These are phyloP conservation scores for Mastigias papua DNA, from an alignment of 30 jellyfish, hydroid and myxozoan species.

Conservation along the genomic window DNA sequence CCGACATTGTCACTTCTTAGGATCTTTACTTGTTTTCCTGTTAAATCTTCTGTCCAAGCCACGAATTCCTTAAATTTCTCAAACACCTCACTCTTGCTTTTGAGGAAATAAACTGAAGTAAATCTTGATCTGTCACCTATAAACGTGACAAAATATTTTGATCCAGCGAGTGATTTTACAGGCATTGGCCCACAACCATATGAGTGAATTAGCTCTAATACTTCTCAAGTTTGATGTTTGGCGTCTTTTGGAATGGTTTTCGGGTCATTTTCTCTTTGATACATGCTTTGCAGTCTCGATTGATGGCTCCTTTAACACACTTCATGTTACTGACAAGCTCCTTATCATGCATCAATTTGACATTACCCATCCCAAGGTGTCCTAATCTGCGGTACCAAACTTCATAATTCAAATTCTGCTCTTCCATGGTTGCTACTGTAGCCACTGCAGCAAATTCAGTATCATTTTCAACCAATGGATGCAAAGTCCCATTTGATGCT, in stretches of 20 bases:
- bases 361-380: constrained; percentile 16
- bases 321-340: constrained; percentile 22
- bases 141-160: constrained; percentile 1
- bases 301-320: background rate
- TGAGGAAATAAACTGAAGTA: constrained; percentile 7
- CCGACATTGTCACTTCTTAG: constrained; percentile 33
- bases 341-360: constrained; percentile 6
- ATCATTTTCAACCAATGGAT: background rate
- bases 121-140: constrained; percentile 4
- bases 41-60: background rate
- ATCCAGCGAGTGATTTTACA: background rate
- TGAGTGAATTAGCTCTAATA: constrained; percentile 9
- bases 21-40: background rate
- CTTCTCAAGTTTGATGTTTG: background rate
- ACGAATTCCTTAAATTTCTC: background rate
- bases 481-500: background rate
- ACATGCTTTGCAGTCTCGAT: constrained; percentile 14
- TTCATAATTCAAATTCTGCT: background rate
- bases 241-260: constrained; percentile 2
- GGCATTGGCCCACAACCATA: constrained; percentile 47
- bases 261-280: constrained; percentile 6
- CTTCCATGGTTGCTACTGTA: background rate
- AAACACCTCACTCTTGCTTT: background rate
- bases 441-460: background rate
- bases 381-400: constrained; percentile 49